A percentile compares a stretch with the other conserved stretches of the same genome.
phyloP scores from a whole-genome alignment of 2,797 vertebrate species.

The Lindbergichthys nudifrons region DNA sequence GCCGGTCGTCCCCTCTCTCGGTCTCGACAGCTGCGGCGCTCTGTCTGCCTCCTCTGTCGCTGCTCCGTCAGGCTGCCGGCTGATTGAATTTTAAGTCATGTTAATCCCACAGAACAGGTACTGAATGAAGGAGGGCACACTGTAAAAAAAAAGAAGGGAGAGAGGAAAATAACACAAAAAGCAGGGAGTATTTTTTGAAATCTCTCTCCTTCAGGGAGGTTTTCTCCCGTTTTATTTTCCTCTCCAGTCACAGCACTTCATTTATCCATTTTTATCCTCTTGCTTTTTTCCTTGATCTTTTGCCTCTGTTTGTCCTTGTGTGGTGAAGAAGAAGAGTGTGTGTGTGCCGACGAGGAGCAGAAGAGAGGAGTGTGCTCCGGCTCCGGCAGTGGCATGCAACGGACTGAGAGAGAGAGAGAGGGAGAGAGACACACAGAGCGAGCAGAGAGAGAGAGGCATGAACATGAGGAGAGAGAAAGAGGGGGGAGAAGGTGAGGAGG shows the following conservation, averaged over 20 bases:
- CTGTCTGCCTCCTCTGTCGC: slow-evolving; percentile 71
- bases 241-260: slow-evolving; percentile 43
- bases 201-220: slow-evolving; percentile 51
- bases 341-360: slow-evolving; percentile 19
- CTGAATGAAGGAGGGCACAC: slow-evolving; percentile 74
- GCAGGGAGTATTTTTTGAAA: slow-evolving; percentile 69
- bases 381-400: slow-evolving; percentile 48
- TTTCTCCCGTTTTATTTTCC: slow-evolving; percentile 24
- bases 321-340: slow-evolving; percentile 21
- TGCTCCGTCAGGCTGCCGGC: slow-evolving; percentile 73
- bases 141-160: slow-evolving; percentile 35
- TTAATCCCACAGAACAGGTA: slow-evolving; percentile 83
- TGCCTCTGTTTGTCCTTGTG: slow-evolving; percentile 35
- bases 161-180: slow-evolving; percentile 41
- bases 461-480: slow-evolving; percentile 18
- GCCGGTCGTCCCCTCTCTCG: slow-evolving; percentile 60
- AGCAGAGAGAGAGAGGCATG: slow-evolving; percentile 1
- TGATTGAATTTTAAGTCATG: slow-evolving; percentile 85
- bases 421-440: not conserved
- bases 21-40: slow-evolving; percentile 79
- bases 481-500: slow-evolving; percentile 32
- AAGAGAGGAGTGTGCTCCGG: slow-evolving; percentile 51
- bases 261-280: slow-evolving; percentile 36
- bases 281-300: slow-evolving; percentile 1
- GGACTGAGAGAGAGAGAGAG: slow-evolving; percentile 49